Conservation (phyloP, 2,888 invertebrate species). For the Drosophila aldrichi region DNA sequence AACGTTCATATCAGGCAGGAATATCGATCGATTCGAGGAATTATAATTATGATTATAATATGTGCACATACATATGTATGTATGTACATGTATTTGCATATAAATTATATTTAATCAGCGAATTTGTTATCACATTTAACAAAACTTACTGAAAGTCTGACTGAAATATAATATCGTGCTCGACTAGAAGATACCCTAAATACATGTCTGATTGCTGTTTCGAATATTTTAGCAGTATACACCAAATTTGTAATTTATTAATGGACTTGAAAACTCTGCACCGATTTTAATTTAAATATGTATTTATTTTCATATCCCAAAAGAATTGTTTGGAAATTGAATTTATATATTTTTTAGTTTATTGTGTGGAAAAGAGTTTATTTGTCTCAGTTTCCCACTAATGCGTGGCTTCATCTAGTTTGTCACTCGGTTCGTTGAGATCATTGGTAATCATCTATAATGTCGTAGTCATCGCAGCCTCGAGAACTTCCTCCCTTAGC, state of each 20-base stretch:
- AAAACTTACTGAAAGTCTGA: neutral
- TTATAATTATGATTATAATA: neutral
- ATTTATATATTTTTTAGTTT: no score
- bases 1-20: neutral
- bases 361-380: no score
- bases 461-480: slow-evolving; percentile 22
- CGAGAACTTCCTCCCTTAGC: slow-evolving; percentile 23
- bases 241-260: no score
- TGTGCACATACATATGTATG: neutral
- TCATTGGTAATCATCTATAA: neutral
- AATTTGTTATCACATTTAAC: neutral
- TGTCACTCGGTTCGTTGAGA: neutral
- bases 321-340: neutral
- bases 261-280: no score
- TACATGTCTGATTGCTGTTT: neutral
- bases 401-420: neutral
- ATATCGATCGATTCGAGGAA: neutral
- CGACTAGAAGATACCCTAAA: neutral
- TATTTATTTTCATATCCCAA: neutral
- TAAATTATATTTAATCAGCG: neutral
- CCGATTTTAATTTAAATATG: neutral
- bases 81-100: neutral
- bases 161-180: no score
- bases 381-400: no score
- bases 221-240: neutral